phyloP scores from a whole-genome alignment of 2,888 invertebrate species.

The Netelia virgata region DNA sequence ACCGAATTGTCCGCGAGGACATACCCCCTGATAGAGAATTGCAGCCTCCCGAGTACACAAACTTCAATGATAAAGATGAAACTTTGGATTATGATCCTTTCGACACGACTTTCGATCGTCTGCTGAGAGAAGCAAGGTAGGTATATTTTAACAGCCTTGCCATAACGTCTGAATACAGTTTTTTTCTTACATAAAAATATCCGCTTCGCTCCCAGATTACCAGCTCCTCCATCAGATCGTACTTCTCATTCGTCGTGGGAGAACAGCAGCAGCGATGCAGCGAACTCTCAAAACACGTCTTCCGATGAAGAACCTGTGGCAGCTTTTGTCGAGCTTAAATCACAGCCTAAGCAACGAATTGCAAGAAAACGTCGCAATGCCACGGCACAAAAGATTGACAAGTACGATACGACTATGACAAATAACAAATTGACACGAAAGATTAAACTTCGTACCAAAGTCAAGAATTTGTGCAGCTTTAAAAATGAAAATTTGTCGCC shows the following conservation, averaged over 20 bases:
- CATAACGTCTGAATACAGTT: too few relatives aligned
- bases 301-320: background rate
- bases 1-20: slow-evolving; percentile 25
- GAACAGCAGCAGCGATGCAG: slow-evolving; percentile 58
- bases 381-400: background rate
- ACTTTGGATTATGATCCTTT: slow-evolving; percentile 72
- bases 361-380: background rate
- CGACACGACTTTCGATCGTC: slow-evolving; percentile 79
- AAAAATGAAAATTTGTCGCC: slow-evolving; percentile 57
- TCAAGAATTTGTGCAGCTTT: background rate
- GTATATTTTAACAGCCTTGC: slow-evolving; percentile 40
- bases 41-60: background rate
- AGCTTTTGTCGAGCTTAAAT: background rate
- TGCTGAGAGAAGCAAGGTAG: slow-evolving; percentile 74
- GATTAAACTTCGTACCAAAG: background rate
- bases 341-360: background rate
- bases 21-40: background rate
- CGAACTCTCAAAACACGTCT: background rate
- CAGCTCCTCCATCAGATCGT: slow-evolving; percentile 50
- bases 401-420: background rate
- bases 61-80: slow-evolving; percentile 23
- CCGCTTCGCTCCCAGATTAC: slow-evolving; percentile 57
- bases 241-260: slow-evolving; percentile 43
- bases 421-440: background rate
- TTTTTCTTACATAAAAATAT: slow-evolving; percentile 2